Base-by-base conservation (phyloP, 2,113 vertebrate genomes). In the Bubo blakistoni region DNA sequence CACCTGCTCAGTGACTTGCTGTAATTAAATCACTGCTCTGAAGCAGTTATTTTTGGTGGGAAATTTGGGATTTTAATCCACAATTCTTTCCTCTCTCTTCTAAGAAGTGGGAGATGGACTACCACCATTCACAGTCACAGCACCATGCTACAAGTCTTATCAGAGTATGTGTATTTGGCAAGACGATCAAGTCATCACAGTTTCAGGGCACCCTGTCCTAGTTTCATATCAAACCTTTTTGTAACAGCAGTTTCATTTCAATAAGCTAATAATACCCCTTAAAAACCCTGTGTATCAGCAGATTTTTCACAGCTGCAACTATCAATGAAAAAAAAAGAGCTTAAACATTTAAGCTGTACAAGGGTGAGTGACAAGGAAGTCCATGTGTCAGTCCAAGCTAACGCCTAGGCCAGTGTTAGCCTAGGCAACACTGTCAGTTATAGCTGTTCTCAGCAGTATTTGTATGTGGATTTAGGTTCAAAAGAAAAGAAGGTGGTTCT, bases 201-300 rank as follows among this genome's bases (percentile, higher is more conserved):
- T 91, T 89, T 76, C 61, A 95, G 73, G 84, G 91, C 93, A 96
- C 42, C 38, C 19, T 78, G 61, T 52, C 54, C 84, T 74, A 89
- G 69, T 87, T 87, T 76, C 73, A 6, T 40, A 72, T 27, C 58
- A 92, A 90, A 85, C 20, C 49, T 72, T 88, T 67, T 36, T 57
- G 20, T 82, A 91, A 86, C 29, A 81, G 61, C n/a, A 89, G n/a
- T 63, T 94, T 84, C 63, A 91, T 58, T 86, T 86, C 81, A 71
- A 1, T n/a, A 74, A 67, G 32, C 52, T 92, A 57, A 32, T 42
- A 93, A 76, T 32, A 61, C 6, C 14, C 11, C 18, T 20, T 59
- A 47, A 84, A 73, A 42, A 2, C 21, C 10, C 24, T 11, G 12
- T 32, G 12, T 63, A 81, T 51, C 25, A 74, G n/a, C 38, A 92